Evolutionary conservation across 2,113 vertebrate species (phyloP), one percentile per base, ranked within the genome.

Genomic region (Ahaetulla prasina): DNA sequence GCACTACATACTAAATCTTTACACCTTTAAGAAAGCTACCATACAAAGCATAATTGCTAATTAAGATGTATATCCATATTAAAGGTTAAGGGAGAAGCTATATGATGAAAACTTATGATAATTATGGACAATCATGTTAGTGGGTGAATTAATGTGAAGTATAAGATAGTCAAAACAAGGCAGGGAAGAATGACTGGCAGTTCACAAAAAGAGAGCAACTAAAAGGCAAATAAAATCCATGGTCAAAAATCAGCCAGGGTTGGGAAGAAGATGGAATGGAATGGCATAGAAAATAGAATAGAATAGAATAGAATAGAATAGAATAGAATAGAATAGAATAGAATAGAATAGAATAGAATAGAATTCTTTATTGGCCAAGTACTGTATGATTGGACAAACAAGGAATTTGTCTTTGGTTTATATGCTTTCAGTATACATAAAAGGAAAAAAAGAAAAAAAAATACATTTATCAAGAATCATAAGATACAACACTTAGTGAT

Each of bases 61-160:
- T 49, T 92, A 95, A 63, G 54, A 94, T 25, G 6, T 45, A 92
- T 94, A 95, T 92, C 94, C 92, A 91, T 88, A 94, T 93, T 90
- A 87, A 92, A 91, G 88, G 18, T 4, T 22, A 23, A 27, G 39
- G 80, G 30, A 23, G 10, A 4, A 20, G 30, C 74, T 80, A 22
- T 80, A 80, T 43, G 74, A 43, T 39, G 7, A 43, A 8, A 80
- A 80, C 35, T 22, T 43, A 80, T 80, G 18, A 43, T 43, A 43
- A 80, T 9, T 43, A 39, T 80, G 18, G 35, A 39, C 35, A 80
- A 22, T 39, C 74, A 80, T 22, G 18, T 43, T 43, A 80, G 35
- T 39, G n/a, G 8, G 18, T 80, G 74, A 80, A 80, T 80, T 80
- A 80, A 80, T 43, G 2, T 8, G 3, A 80, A 80, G 74, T 9